Evolutionary conservation across 1,140 invertebrate genomes (phyloP).

Genomic region (Hydropsyche tenuis): DNA sequence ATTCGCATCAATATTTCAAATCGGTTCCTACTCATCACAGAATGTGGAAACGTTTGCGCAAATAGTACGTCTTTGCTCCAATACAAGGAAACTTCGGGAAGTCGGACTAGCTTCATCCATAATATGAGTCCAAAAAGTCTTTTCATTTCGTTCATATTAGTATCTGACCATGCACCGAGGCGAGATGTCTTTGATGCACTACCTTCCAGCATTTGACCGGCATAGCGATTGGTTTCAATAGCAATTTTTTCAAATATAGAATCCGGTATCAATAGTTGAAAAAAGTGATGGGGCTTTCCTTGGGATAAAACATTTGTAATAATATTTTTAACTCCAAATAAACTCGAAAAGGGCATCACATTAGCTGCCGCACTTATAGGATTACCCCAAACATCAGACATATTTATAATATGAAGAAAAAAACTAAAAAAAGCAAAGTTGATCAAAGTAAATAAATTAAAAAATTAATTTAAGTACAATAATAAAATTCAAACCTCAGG

Average conservation of each 20-base stretch:
- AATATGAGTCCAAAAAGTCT: conserved; percentile 29
- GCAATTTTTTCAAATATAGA: conserved; percentile 29
- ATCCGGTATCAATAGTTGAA: conserved; percentile 34
- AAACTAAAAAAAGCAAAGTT: no score
- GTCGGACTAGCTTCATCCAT: conserved; percentile 24
- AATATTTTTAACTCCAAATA: conserved; percentile 4
- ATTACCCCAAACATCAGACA: conserved; percentile 9
- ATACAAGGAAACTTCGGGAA: conserved; percentile 18
- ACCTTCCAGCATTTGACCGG: conserved; percentile 18
- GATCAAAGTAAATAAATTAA: no score
- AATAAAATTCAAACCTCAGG: no score
- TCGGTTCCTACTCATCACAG: conserved; percentile 47
- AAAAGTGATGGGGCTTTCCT: conserved; percentile 36
- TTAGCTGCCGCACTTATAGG: conserved; percentile 1
- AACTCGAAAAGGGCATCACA: conserved; percentile 28
- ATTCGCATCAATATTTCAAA: conserved; percentile 52
- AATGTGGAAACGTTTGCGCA: conserved; percentile 20
- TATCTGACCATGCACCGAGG: conserved; percentile 20
- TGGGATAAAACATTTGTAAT: neutral
- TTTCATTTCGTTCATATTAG: conserved; percentile 27
- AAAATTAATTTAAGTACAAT: no score
- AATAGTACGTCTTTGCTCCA: conserved; percentile 19
- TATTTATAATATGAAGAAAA: no score
- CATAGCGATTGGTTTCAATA: conserved; percentile 23
- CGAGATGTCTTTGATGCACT: conserved; percentile 9